These are phyloP conservation scores for Hofmannophila pseudospretella DNA, from an alignment of 2,888 invertebrate species.

Conservation along the genomic window DNA sequence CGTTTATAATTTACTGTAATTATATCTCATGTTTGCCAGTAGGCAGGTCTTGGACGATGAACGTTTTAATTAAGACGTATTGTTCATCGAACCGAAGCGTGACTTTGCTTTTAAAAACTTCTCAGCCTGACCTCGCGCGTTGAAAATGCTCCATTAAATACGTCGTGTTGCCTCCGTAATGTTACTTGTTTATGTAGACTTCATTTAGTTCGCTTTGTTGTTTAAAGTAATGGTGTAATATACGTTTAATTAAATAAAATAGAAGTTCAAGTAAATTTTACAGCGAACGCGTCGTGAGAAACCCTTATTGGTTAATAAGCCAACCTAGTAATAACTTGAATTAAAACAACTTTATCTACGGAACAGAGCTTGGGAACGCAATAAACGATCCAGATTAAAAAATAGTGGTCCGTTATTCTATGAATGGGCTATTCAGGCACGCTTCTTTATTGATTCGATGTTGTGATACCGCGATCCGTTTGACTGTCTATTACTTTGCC, in stretches of 20 bases:
- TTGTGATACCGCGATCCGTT: constrained; percentile 60
- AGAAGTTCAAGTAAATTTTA: background rate
- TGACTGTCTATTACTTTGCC: constrained; percentile 56
- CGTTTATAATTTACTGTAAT: constrained; percentile 57
- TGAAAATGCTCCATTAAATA: constrained; percentile 46
- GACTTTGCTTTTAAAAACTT: constrained; percentile 63
- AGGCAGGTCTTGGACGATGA: constrained; percentile 39
- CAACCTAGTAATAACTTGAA: background rate
- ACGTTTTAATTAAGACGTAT: constrained; percentile 70
- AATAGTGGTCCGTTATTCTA: constrained; percentile 47
- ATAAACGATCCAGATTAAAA: constrained; percentile 43
- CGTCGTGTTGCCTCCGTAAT: constrained; percentile 36
- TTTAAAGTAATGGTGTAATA: constrained; percentile 8
- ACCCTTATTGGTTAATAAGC: background rate
- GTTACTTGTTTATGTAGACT: constrained; percentile 13
- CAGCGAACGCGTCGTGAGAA: background rate
- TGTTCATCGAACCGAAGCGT: constrained; percentile 57
- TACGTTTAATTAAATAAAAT: constrained; percentile 7
- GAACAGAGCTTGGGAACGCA: constrained; percentile 24
- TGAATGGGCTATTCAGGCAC: constrained; percentile 49
- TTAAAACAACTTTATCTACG: constrained; percentile 4
- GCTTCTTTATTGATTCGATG: constrained; percentile 60
- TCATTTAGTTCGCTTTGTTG: constrained; percentile 12
- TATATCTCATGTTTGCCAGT: constrained; percentile 41
- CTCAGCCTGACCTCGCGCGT: constrained; percentile 38